Conservation (phyloP, 2,113 vertebrate species). For the Spermophilus dauricus region DNA sequence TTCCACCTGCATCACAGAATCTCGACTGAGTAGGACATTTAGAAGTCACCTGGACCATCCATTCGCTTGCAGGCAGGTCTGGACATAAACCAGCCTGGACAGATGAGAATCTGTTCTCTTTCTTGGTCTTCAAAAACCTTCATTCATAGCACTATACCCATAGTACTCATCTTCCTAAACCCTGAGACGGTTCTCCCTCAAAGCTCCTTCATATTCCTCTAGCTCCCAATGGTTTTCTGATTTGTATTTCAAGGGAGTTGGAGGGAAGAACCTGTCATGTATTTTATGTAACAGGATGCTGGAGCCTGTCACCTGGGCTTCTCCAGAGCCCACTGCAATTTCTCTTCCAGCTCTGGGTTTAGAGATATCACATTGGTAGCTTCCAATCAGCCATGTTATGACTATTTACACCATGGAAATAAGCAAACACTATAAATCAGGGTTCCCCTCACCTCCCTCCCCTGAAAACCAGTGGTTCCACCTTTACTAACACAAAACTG, state of each 20-base stretch:
- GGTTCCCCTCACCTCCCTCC: neutral
- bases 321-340: neutral
- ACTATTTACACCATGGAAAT: constrained; percentile 25
- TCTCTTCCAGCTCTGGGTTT: neutral
- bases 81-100: constrained; percentile 48
- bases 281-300: too few relatives aligned
- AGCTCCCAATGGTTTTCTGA: neutral
- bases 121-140: constrained; percentile 44
- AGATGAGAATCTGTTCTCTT: constrained; percentile 25
- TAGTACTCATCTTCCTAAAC: constrained; percentile 30
- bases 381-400: neutral
- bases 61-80: constrained; percentile 30
- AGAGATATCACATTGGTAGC: neutral
- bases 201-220: neutral
- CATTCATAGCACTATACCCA: neutral
- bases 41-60: constrained; percentile 35
- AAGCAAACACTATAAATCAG: neutral
- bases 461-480: neutral
- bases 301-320: fast-evolving
- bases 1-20: constrained; percentile 36
- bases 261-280: fast-evolving
- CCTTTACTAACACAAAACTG: neutral
- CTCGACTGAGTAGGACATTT: constrained; percentile 17
- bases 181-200: neutral
- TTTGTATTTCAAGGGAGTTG: neutral